Evolutionary conservation across 53 echinoderm and acorn worm genomes (phyloP), one percentile per base, ranked within the genome.

Genomic region (Pentamera pediparva): DNA sequence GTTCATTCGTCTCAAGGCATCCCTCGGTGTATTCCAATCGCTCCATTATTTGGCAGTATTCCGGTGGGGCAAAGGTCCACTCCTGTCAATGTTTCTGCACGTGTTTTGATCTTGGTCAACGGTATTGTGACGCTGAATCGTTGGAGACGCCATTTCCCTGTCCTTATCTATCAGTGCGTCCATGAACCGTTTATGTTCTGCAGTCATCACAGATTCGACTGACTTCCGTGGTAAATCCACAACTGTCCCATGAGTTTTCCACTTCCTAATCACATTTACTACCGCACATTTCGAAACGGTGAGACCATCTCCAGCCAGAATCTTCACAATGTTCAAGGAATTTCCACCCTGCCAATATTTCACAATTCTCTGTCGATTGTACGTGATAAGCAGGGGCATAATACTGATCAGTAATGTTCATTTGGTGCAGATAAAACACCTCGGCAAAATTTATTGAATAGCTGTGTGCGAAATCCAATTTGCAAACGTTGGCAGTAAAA

Each of bases 161-260:
- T 75, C 59, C 27, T 59, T 22, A 22, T 37, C 36, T 32, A 80
- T 69, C 17, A 63, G 47, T 32, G 60, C 39, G 47, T 80, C 74
- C 11, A 85, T 79, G 8, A 62, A 54, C 20, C 54, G 57, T 20
- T 6, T 26, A 24, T 58, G 60, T 26, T 73, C 61, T 30, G 22
- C 59, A 26, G 2, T 59, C 26, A 59, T 15, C 32, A 26, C 29
- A 18, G 26, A 15, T 59, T 59, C 26, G n/a, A 50, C 50, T 22
- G 18, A 2, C 21, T 50, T 22, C 18, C 50, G 50, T 50, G 50
- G 50, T 18, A 50, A 22, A 50, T 50, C 50, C 18, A 50, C 18
- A 19, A 50, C 50, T 22, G 50, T 50, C 50, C 3, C 21, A 50
- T 50, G 8, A 22, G 18, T 50, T 18, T 50, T 22, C 50, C 50